Evolutionary conservation across 2,113 vertebrate species (phyloP).

Genomic region (Nerophis ophidion): DNA sequence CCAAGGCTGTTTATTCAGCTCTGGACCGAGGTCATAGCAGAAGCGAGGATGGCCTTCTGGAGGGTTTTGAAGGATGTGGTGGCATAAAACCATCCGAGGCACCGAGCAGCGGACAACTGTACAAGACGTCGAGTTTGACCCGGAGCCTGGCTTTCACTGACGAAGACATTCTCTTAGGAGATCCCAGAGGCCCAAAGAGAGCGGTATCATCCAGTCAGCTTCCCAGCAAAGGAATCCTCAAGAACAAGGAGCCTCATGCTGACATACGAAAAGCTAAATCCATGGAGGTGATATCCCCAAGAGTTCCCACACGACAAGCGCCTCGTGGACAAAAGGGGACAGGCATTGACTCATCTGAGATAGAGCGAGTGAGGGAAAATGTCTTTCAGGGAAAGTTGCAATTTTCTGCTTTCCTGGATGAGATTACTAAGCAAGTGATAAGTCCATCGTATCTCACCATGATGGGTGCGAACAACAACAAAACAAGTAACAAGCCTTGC

Average conservation of each 20-base stretch:
- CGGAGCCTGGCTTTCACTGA: slow-evolving; percentile 57
- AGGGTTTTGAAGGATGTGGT: slow-evolving; percentile 20
- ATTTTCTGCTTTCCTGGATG: slow-evolving; percentile 79
- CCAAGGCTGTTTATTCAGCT: slow-evolving; percentile 16
- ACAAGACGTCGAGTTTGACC: slow-evolving; percentile 66
- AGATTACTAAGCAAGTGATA: slow-evolving; percentile 76
- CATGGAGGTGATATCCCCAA: slow-evolving; percentile 72
- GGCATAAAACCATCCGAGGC: slow-evolving; percentile 5
- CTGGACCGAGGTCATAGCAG: slow-evolving; percentile 63
- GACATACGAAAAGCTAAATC: slow-evolving; percentile 72
- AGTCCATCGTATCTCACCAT: slow-evolving; percentile 69
- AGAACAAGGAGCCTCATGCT: slow-evolving; percentile 54
- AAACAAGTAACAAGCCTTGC: slow-evolving; percentile 12
- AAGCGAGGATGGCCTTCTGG: slow-evolving; percentile 60
- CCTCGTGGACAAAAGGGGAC: slow-evolving; percentile 37
- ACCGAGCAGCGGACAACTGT: slow-evolving; percentile 43
- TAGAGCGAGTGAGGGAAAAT: slow-evolving; percentile 36
- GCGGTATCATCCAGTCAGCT: slow-evolving; percentile 58
- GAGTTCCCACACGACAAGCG: slow-evolving; percentile 27
- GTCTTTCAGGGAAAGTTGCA: slow-evolving; percentile 70
- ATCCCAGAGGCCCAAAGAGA: slow-evolving; percentile 49
- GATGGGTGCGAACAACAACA: slow-evolving; percentile 49
- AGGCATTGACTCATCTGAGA: slow-evolving; percentile 25
- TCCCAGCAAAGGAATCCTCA: slow-evolving; percentile 73
- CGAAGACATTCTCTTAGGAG: slow-evolving; percentile 51